Evolutionary conservation across 1,140 invertebrate genomes (phyloP).

Genomic region (Gonatopus flavifemur): DNA sequence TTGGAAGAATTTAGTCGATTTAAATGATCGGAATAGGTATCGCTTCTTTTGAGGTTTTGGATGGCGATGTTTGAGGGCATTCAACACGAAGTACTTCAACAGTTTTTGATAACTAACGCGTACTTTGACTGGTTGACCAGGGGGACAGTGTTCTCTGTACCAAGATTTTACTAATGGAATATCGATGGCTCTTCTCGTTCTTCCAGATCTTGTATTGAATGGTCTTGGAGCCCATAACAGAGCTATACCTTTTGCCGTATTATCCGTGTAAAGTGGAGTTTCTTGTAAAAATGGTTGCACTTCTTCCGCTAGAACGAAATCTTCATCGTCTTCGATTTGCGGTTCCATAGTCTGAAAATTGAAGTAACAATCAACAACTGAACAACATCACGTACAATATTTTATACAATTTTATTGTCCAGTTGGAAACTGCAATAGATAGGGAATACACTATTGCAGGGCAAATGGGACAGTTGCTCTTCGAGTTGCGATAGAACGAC

Average conservation of each 20-base stretch:
- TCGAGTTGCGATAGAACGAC: constrained; percentile 13
- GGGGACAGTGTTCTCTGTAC: constrained; percentile 97
- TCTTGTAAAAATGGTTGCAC: constrained; percentile 93
- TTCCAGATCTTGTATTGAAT: constrained; percentile 92
- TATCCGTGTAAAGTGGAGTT: constrained; percentile 95
- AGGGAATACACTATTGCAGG: constrained; percentile 8
- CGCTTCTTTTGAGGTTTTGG: constrained; percentile 99
- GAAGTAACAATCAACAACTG: too few relatives aligned
- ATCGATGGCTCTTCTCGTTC: constrained; percentile 89
- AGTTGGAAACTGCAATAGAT: constrained; percentile 14
- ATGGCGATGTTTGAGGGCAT: constrained; percentile 94
- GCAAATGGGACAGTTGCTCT: constrained; percentile 13
- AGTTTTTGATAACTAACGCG: constrained; percentile 99
- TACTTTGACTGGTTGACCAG: constrained; percentile 98
- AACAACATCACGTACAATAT: too few relatives aligned
- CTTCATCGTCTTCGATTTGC: constrained; percentile 90
- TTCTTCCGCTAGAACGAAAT: constrained; percentile 88
- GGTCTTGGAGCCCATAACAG: constrained; percentile 98
- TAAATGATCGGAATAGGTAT: constrained; percentile 98
- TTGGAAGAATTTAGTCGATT: constrained; percentile 99
- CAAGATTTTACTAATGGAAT: constrained; percentile 96
- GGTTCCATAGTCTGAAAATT: constrained; percentile 72
- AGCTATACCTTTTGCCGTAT: constrained; percentile 98
- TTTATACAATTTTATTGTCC: constrained; percentile 12
- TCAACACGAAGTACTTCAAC: constrained; percentile 97